phyloP scores from a whole-genome alignment of 2,113 vertebrate species.

The Synodontis membranacea region DNA sequence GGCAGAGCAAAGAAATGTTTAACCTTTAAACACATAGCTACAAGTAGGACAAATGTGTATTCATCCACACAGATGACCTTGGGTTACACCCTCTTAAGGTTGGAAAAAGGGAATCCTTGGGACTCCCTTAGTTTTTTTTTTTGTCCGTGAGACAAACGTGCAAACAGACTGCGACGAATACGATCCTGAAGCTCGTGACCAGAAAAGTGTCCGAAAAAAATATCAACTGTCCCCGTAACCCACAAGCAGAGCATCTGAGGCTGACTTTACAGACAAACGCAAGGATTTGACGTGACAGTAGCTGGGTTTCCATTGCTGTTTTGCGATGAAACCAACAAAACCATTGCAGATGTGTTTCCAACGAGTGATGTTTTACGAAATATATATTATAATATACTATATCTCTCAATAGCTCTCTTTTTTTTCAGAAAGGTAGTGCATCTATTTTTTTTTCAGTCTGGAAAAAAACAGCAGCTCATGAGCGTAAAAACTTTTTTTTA shows the following conservation, averaged over 20 bases:
- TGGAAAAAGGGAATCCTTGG: neutral
- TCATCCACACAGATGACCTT: slow-evolving; percentile 10
- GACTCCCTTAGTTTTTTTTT: neutral
- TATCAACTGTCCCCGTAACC: neutral
- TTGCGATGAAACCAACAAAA: too few relatives aligned
- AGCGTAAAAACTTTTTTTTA: too few relatives aligned
- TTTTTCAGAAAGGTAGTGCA: too few relatives aligned
- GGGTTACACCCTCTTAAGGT: neutral
- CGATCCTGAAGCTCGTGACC: neutral
- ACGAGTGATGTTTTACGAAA: too few relatives aligned
- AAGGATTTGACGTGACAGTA: neutral
- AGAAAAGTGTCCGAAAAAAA: neutral
- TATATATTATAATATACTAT: too few relatives aligned
- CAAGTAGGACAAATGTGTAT: neutral
- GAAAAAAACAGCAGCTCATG: too few relatives aligned
- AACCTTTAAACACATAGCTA: slow-evolving; percentile 1
- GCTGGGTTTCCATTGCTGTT: too few relatives aligned
- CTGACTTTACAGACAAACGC: neutral
- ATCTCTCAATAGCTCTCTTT: too few relatives aligned
- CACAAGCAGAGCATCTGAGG: too few relatives aligned
- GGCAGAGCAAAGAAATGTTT: neutral
- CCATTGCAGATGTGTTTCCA: too few relatives aligned
- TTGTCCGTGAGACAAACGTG: too few relatives aligned
- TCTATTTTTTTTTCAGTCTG: too few relatives aligned
- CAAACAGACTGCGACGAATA: neutral